A percentile compares a stretch with the other conserved stretches of the same genome.
Evolutionary conservation across 2,888 invertebrate genomes (phyloP).

Genomic region (Pegoplata infirma): DNA sequence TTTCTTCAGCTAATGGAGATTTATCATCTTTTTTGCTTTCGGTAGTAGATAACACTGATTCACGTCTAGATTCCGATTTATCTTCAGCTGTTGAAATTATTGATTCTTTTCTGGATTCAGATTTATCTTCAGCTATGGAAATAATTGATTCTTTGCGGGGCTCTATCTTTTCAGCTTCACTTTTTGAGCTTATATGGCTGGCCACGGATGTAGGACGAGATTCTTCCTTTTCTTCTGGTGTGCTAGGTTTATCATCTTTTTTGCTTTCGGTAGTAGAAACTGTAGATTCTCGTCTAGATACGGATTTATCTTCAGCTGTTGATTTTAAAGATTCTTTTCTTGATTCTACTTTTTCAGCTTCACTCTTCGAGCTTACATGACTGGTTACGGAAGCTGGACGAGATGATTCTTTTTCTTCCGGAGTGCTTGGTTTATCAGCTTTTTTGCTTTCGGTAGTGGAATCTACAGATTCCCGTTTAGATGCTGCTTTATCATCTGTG

Average conservation of each 20-base stretch:
- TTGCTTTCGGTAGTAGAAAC: constrained; percentile 49
- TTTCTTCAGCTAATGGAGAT: constrained; percentile 43
- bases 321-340: constrained; percentile 43
- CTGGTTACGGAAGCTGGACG: constrained; percentile 67
- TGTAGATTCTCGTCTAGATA: constrained; percentile 49
- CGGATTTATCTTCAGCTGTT: constrained; percentile 40
- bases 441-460: constrained; percentile 32
- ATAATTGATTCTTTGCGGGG: constrained; percentile 33
- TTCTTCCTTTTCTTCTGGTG: constrained; percentile 19
- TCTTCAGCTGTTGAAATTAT: constrained; percentile 5
- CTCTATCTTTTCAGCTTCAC: constrained; percentile 48
- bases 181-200: constrained; percentile 25
- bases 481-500: constrained; percentile 51
- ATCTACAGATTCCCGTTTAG: too few relatives aligned
- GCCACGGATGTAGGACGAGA: constrained; percentile 57
- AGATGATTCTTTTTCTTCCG: constrained; percentile 66
- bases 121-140: constrained; percentile 19
- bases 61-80: constrained; percentile 27
- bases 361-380: constrained; percentile 22
- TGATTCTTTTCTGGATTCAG: constrained; percentile 42
- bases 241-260: constrained; percentile 36
- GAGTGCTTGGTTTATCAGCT: constrained; percentile 39
- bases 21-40: constrained; percentile 46
- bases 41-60: constrained; percentile 55
- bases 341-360: constrained; percentile 15